Base-by-base conservation (phyloP, 1,140 invertebrate species). In the Oncopodura yosiiana region DNA sequence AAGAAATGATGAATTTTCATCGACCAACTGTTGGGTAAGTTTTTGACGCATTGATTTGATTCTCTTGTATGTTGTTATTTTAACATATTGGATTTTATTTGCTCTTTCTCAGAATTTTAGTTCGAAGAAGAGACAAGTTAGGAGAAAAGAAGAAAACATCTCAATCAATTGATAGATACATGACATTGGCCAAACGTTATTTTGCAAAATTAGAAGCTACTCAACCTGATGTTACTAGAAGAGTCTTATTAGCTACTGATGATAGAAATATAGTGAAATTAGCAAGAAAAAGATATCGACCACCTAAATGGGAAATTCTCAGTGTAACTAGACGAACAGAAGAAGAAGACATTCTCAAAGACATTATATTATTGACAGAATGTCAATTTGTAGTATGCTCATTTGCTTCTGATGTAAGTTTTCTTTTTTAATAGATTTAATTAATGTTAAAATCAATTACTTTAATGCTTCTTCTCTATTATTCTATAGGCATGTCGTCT, bases 341-440 rank as follows among this genome's bases (percentile, higher is more conserved):
- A 4, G 53, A 55, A 16, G 54, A 56, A 24, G 44, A 56, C 18
- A 43, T 56, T 34, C n/a, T 50, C 23, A 41, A 37, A 34, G 54
- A 56, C 39, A 43, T 56, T 42, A 43, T 42, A n/a, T 21, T 56
- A 9, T 39, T 56, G 4, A 23, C 26, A 12, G 26, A 49, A 32
- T 56, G 54, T 44, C 12, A 42, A 27, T 30, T 56, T 30, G 36
- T 46, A 6, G n/a, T 56, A 23, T 56, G 54, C 36, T 42, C 36
- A 19, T 56, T 49, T 36, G 41, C 54, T 24, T 39, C 54, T 34
- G 54, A 56, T 30, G 54, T 56, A 43, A 56, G 54, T 46, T 34
- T 11, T 8, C 6, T 23, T 34, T 18, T n/a, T 11, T 29, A 16
- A 8, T 6, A 30, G 14, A 48, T 30, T 34, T n/a, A 30, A 9